Conservation (phyloP, 2,113 vertebrate species). For the Myotis davidii region DNA sequence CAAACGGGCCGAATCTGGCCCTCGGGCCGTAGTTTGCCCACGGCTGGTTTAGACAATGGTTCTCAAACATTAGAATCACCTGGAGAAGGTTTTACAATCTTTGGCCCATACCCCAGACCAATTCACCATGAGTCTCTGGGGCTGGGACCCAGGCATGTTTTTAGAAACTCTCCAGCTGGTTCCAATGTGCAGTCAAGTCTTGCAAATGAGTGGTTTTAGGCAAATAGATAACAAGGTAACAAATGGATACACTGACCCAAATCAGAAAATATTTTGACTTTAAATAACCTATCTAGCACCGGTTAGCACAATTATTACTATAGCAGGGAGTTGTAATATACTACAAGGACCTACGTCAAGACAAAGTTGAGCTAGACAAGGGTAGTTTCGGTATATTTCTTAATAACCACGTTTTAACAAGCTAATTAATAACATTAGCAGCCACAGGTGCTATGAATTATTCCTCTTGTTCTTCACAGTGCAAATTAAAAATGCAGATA, state of each 20-base stretch:
- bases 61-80: background rate
- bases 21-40: no score
- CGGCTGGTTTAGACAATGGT: background rate
- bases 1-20: no score
- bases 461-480: slow-evolving; percentile 20
- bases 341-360: background rate
- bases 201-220: background rate
- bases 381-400: background rate
- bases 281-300: background rate
- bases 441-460: background rate
- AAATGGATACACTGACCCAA: background rate
- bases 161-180: background rate
- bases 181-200: background rate
- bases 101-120: background rate
- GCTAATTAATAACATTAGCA: slow-evolving; percentile 38
- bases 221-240: background rate
- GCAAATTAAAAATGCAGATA: background rate
- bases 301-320: slow-evolving; percentile 15
- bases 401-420: slow-evolving; percentile 1
- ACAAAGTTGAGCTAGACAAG: background rate
- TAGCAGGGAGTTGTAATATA: background rate
- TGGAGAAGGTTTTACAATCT: background rate
- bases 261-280: slow-evolving; percentile 42
- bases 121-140: background rate
- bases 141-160: background rate